phyloP scores from a whole-genome alignment of 2,797 vertebrate genomes.

The Tauraco hartlaubi region DNA sequence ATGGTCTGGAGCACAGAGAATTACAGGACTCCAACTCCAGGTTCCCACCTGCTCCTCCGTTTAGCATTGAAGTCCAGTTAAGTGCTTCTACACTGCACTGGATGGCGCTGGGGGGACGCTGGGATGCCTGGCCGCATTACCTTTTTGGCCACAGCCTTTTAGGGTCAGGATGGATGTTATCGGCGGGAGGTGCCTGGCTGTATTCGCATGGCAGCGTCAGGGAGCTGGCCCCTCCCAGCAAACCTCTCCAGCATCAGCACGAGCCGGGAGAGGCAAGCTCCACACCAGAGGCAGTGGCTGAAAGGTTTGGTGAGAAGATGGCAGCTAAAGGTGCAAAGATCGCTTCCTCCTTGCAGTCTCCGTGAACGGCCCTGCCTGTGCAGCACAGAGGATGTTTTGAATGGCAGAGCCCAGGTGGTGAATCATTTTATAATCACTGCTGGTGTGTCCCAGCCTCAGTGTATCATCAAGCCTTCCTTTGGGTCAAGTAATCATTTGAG shows the following conservation, averaged over 20 bases:
- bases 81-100: background rate
- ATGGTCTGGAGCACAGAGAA: background rate
- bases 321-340: slow-evolving; percentile 23
- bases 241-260: background rate
- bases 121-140: background rate
- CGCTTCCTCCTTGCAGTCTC: slow-evolving; percentile 34
- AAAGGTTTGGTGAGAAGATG: background rate
- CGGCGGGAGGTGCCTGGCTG: background rate
- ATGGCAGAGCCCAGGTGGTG: slow-evolving; percentile 32
- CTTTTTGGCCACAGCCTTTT: background rate
- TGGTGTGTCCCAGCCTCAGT: slow-evolving; percentile 28
- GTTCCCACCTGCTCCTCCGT: background rate
- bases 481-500: slow-evolving; percentile 35
- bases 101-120: fast-evolving
- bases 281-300: background rate
- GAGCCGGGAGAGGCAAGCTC: background rate
- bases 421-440: slow-evolving; percentile 54
- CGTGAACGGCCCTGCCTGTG: background rate
- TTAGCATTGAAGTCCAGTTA: background rate
- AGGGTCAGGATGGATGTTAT: background rate
- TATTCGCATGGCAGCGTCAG: background rate
- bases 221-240: background rate
- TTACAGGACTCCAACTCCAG: background rate
- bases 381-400: slow-evolving; percentile 61
- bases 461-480: slow-evolving; percentile 24